Evolutionary conservation across 2,888 invertebrate genomes (phyloP), one percentile per base, ranked within the genome.

Genomic region (Hirtodrosophila confusa): DNA sequence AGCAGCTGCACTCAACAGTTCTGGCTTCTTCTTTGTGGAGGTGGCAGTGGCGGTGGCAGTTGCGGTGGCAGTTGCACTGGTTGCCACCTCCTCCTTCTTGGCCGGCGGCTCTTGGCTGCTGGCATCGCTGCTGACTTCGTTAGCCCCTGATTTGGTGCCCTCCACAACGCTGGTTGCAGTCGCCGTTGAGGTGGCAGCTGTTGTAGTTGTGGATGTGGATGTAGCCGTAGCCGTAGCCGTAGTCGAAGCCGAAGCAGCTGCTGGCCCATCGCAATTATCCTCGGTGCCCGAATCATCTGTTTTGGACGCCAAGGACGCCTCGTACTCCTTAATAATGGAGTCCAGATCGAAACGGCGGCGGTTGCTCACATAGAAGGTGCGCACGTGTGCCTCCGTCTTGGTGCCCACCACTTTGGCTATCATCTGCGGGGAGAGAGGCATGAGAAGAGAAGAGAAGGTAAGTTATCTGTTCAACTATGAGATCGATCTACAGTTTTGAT

Each of bases 391-490:
- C 92, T 98, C 98, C 0, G 97, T 97, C 93, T 99, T 99, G 51
- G 97, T 99, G 69, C 98, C 98, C 75, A 99, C 94, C 9, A 97
- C 95, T 90, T 98, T 98, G 11, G 99, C 97, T 77, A 99, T 98
- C 31, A 97, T 97, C 92, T 97, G 94, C 5, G 3, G 27, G 9
- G 31, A 31, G 3, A 31, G 9, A 31, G 9, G 7, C 9, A 31
- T 6, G 0, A 27, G 6, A 5, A 24, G 3, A 45, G 8, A 3
- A 31, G 31, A n/a, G 3, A 3, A 17, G 17, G 17, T 17, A 17
- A 17, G 17, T 17, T 17, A 1, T 17, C 17, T 17, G 17, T 17
- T 17, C 1, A 17, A 17, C 17, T 17, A 17, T 17, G 17, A 17
- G 17, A 17, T 17, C 17, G 17, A 17, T 17, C 17, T 17, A 2